Percentiles rank a stretch among this genome's conserved stretches.
Conservation (phyloP, 2,888 invertebrate genomes). For the Trachelus troglodyta region DNA sequence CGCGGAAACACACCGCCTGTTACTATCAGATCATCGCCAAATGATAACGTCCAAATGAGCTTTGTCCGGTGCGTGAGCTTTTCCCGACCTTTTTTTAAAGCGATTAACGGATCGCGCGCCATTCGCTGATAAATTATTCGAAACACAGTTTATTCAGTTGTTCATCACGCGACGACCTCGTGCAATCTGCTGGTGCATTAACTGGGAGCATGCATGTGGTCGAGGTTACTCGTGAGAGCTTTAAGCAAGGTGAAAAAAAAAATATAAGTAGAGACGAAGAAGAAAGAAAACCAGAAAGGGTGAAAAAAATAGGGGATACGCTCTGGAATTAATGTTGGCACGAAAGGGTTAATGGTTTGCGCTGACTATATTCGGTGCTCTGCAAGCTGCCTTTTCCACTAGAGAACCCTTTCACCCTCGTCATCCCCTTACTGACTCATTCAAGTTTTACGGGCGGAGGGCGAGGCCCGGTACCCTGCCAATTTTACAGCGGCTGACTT, state of each 20-base stretch:
- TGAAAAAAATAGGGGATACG: neutral
- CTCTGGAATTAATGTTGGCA: too few species aligned
- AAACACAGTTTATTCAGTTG: neutral
- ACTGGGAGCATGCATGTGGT: too few species aligned
- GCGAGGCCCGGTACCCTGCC: neutral
- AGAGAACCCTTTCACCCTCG: slow-evolving; percentile 15
- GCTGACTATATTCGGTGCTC: slow-evolving; percentile 22
- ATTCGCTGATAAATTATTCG: neutral
- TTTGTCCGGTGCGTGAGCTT: neutral
- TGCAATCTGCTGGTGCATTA: neutral
- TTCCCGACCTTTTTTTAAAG: neutral
- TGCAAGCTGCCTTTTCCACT: slow-evolving; percentile 16
- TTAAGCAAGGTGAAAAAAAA: neutral
- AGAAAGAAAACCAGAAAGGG: neutral
- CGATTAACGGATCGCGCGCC: neutral
- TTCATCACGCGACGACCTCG: neutral
- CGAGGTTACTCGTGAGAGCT: neutral
- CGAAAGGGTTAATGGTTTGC: too few species aligned
- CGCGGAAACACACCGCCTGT: too few species aligned
- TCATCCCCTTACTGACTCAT: neutral
- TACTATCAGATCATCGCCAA: too few species aligned
- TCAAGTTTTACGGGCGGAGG: neutral
- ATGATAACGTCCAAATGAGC: neutral
- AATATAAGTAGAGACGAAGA: neutral
- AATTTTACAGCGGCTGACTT: neutral